Percentiles rank a stretch among this genome's conserved stretches.
phyloP scores from a whole-genome alignment of 2,888 invertebrate genomes.

The Tetragonisca angustula region DNA sequence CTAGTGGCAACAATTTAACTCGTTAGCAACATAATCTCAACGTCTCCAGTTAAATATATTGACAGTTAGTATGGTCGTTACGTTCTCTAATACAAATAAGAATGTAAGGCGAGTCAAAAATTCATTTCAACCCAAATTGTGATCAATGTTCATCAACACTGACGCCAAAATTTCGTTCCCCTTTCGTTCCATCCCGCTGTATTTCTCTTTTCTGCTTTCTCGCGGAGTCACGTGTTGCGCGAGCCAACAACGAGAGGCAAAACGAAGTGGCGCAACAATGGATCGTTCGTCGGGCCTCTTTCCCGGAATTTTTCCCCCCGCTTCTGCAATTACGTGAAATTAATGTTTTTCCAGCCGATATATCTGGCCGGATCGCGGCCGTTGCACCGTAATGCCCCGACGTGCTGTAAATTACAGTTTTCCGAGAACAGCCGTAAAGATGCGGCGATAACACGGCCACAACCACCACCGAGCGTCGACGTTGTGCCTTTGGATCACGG shows the following conservation, averaged over 20 bases:
- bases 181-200: no score
- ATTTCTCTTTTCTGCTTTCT: not conserved
- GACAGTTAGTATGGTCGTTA: no score
- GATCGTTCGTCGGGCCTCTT: not conserved
- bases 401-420: constrained; percentile 51
- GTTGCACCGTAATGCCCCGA: constrained; percentile 49
- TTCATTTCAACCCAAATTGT: no score
- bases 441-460: constrained; percentile 40
- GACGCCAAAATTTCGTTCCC: not conserved
- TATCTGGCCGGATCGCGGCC: not conserved
- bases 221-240: not conserved
- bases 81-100: no score
- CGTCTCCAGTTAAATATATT: no score
- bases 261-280: constrained; percentile 10
- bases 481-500: constrained; percentile 9
- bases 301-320: constrained; percentile 37
- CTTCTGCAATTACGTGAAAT: constrained; percentile 45
- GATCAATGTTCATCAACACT: no score
- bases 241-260: not conserved
- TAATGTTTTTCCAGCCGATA: constrained; percentile 23
- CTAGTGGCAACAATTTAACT: no score
- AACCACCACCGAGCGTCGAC: not conserved
- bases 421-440: constrained; percentile 51
- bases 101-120: no score
- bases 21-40: no score